phyloP scores from a whole-genome alignment of 2,888 invertebrate genomes.

The Meiosimyza platycephala region DNA sequence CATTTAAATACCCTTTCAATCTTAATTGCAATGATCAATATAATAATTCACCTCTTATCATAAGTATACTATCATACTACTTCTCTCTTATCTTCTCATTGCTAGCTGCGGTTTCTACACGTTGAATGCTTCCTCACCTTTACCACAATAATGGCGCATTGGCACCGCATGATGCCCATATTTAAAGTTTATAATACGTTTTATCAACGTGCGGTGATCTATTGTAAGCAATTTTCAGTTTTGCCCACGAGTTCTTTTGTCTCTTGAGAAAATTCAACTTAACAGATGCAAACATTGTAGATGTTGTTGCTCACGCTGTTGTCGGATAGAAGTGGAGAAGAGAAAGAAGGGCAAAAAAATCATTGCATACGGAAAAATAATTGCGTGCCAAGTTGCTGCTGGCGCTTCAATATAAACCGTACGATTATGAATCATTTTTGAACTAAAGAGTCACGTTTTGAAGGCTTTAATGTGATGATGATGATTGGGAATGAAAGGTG shows the following conservation, averaged over 20 bases:
- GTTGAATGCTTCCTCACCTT: background rate
- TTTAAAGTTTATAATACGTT: conserved; percentile 15
- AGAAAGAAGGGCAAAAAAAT: background rate
- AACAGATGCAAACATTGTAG: background rate
- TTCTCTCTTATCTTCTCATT: background rate
- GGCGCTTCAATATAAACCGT: conserved; percentile 28
- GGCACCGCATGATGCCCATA: background rate
- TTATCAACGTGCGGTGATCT: conserved; percentile 32
- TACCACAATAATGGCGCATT: background rate
- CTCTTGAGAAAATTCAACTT: background rate
- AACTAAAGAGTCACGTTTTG: conserved; percentile 31
- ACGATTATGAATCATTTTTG: conserved; percentile 29
- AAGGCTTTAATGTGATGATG: conserved; percentile 26
- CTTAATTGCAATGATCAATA: background rate
- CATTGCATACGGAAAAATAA: conserved; percentile 11
- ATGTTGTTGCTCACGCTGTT: conserved; percentile 4
- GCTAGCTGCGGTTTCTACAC: background rate
- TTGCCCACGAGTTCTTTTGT: background rate
- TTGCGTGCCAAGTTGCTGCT: conserved; percentile 32
- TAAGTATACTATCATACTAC: background rate
- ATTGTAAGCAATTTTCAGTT: conserved; percentile 18
- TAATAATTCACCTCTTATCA: background rate
- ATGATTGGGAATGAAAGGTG: background rate
- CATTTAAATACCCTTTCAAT: background rate
- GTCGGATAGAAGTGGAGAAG: background rate